Evolutionary conservation across 2,888 invertebrate genomes (phyloP), one percentile per base, ranked within the genome.

Genomic region (Rambutsinella grinnellia): DNA sequence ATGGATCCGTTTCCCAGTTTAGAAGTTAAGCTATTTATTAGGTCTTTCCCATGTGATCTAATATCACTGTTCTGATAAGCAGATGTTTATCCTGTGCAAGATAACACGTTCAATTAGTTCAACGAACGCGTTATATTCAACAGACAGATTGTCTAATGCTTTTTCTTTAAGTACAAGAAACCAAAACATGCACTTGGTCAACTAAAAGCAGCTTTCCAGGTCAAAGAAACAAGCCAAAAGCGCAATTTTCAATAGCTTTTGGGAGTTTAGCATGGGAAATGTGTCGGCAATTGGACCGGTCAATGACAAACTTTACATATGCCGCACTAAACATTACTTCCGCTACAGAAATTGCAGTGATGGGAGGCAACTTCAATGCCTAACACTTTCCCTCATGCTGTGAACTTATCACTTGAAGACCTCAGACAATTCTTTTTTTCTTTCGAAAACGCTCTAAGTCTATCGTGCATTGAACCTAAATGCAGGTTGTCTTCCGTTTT

Each of bases 351-450:
- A 13, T 36, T 36, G 36, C 36, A 36, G 36, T 8, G 36, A 8
- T 13, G 6, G 5, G 13, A 36, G 5, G 36, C 36, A 36, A 36
- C 13, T 36, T 13, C 36, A 36, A 36, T 36, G 13, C 13, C 13
- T 5, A 8, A 8, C 36, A 5, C 36, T 8, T 36, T 36, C 36
- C 36, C 36, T 8, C 6, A 36, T 5, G 36, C 6, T 36, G 6
- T 36, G 5, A 36, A 13, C 36, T 36, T 36, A 8, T 36, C 5
- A 36, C 36, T 36, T 5, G 56, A 63, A 60, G 65, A 74, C 74
- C 74, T 74, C 47, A 75, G 68, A 75, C 75, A 75, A 68, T 75
- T 47, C 61, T 61, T 75, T 68, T 68, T 47, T 19, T 27, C 62
- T 51, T n/a, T n/a, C 27, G 65, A 51, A 57, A 54, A 62, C 57